Conservation (phyloP, 2,113 vertebrate genomes). For the Vidua chalybeata region DNA sequence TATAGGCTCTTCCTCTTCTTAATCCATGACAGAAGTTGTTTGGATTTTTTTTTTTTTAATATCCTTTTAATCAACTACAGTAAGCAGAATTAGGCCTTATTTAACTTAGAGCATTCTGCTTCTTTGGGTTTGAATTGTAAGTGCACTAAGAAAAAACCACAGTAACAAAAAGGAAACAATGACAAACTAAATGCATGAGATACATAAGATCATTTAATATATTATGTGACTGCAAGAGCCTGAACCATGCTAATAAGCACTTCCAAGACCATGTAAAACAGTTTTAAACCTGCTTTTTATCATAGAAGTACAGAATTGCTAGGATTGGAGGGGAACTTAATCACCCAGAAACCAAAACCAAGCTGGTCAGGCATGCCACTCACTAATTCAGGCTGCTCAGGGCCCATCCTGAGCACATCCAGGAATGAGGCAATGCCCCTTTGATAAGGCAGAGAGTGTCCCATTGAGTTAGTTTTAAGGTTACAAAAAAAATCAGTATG, state of each 20-base stretch:
- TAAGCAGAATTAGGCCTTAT: neutral
- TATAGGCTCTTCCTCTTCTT: neutral
- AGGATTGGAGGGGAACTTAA: neutral
- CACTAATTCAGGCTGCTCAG: neutral
- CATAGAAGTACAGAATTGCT: neutral
- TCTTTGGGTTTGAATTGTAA: neutral
- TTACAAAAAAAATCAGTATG: neutral
- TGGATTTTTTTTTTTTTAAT: neutral
- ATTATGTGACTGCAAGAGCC: neutral
- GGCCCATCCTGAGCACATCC: accelerated
- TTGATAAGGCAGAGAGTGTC: neutral
- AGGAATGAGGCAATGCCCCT: neutral
- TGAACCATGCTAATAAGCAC: neutral
- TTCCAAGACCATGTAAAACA: neutral
- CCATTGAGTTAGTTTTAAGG: neutral
- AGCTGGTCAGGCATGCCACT: neutral
- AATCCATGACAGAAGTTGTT: neutral
- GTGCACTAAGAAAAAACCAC: neutral
- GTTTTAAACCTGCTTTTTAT: neutral
- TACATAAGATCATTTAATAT: neutral
- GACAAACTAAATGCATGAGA: neutral
- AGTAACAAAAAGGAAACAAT: neutral
- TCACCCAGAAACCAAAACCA: neutral
- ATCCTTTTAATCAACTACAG: neutral
- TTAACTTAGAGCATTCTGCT: neutral